phyloP scores from a whole-genome alignment of 1,140 invertebrate genomes.

The Dryas iulia region DNA sequence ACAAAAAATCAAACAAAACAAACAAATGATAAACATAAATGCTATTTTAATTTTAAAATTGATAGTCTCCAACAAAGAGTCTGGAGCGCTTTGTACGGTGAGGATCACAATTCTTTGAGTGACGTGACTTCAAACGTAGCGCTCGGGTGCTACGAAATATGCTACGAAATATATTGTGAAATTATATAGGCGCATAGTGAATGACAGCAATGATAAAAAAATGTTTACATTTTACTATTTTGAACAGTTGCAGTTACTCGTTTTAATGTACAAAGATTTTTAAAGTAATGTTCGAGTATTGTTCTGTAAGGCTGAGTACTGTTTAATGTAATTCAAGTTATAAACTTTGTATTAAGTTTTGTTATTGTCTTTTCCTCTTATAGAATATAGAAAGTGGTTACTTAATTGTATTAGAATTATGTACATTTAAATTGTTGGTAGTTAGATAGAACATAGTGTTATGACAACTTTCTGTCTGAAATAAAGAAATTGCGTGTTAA shows the following conservation, averaged over 20 bases:
- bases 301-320: no score
- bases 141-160: not conserved
- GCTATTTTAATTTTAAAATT: not conserved
- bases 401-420: no score
- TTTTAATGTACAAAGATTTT: not conserved
- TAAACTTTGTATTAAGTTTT: no score
- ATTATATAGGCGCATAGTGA: not conserved
- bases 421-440: no score
- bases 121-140: constrained; percentile 6
- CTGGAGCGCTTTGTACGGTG: not conserved
- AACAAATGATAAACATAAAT: not conserved
- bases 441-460: no score
- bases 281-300: not conserved
- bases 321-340: no score
- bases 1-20: not conserved
- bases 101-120: constrained; percentile 7
- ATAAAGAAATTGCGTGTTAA: no score
- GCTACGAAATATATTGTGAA: not conserved
- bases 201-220: not conserved
- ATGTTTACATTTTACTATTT: constrained; percentile 5
- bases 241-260: not conserved
- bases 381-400: no score
- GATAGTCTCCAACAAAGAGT: not conserved
- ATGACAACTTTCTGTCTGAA: no score
- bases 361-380: no score